Evolutionary conservation across 2,888 invertebrate species (phyloP).

Genomic region (Brachypalpus laphriformis): DNA sequence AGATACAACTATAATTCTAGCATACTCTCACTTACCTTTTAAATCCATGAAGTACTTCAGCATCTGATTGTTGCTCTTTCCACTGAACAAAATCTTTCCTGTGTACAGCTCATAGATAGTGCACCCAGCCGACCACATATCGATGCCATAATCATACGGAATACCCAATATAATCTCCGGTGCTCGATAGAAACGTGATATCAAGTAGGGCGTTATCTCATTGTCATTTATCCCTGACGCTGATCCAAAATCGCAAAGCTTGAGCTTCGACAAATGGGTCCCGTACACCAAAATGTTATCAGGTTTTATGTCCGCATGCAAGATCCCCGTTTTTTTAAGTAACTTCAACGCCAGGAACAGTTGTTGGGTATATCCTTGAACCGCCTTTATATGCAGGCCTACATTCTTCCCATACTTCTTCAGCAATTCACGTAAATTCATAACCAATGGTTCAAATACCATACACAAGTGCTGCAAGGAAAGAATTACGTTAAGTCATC

Average conservation of each 20-base stretch:
- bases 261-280: slow-evolving; percentile 95
- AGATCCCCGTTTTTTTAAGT: slow-evolving; percentile 95
- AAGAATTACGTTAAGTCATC: no score
- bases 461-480: slow-evolving; percentile 93
- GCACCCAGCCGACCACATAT: slow-evolving; percentile 99
- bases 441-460: slow-evolving; percentile 98
- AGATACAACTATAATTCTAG: no score
- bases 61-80: slow-evolving; percentile 99
- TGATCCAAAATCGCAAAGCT: slow-evolving; percentile 99
- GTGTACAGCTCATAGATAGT: slow-evolving; percentile 99
- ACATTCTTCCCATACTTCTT: slow-evolving; percentile 99
- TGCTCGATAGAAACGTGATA: slow-evolving; percentile 98
- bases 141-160: slow-evolving; percentile 98
- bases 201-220: slow-evolving; percentile 98
- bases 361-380: slow-evolving; percentile 98
- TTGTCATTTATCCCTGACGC: slow-evolving; percentile 96
- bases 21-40: slow-evolving; percentile 87
- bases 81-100: slow-evolving; percentile 99
- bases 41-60: slow-evolving; percentile 99
- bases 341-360: slow-evolving; percentile 96
- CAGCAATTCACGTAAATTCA: slow-evolving; percentile 95
- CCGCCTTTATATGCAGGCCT: slow-evolving; percentile 98
- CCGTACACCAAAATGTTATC: slow-evolving; percentile 99
- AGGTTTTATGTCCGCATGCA: slow-evolving; percentile 99
- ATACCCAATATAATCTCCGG: slow-evolving; percentile 99